phyloP scores from a whole-genome alignment of 2,888 invertebrate genomes.

The Falcaria lacertinaria region DNA sequence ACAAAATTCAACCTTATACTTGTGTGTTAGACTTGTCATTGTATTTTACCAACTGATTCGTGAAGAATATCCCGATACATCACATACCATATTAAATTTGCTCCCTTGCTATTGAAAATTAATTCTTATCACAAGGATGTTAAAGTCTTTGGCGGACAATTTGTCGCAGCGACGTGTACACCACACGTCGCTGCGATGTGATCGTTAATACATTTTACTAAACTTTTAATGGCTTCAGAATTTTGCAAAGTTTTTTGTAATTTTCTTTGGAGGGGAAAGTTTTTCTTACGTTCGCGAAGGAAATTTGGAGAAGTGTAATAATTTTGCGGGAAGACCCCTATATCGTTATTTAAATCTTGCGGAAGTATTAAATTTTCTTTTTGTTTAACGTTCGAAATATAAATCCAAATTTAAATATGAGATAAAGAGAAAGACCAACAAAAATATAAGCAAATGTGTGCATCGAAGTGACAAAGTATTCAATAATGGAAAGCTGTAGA shows the following conservation, averaged over 20 bases:
- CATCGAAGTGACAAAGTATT: too few relatives aligned
- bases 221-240: conserved; percentile 51
- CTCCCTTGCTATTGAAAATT: conserved; percentile 10
- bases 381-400: too few relatives aligned
- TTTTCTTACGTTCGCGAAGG: conserved; percentile 13
- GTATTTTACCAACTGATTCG: not conserved
- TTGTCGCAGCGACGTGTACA: conserved; percentile 11
- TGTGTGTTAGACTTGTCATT: not conserved
- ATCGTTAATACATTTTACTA: conserved; percentile 49
- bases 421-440: too few relatives aligned
- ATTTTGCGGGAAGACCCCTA: conserved; percentile 10
- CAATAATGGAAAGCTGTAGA: too few relatives aligned
- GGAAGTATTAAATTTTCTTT: not conserved
- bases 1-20: not conserved
- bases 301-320: conserved; percentile 24
- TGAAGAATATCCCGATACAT: conserved; percentile 1
- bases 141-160: conserved; percentile 11
- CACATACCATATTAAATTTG: conserved; percentile 3
- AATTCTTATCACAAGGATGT: conserved; percentile 9
- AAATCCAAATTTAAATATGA: too few relatives aligned
- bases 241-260: conserved; percentile 36
- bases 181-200: conserved; percentile 11
- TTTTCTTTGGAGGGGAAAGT: conserved; percentile 26
- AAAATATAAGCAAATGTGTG: too few relatives aligned
- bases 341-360: not conserved